Conservation (phyloP, 2,888 invertebrate species). For the Heliothis peltigera region DNA sequence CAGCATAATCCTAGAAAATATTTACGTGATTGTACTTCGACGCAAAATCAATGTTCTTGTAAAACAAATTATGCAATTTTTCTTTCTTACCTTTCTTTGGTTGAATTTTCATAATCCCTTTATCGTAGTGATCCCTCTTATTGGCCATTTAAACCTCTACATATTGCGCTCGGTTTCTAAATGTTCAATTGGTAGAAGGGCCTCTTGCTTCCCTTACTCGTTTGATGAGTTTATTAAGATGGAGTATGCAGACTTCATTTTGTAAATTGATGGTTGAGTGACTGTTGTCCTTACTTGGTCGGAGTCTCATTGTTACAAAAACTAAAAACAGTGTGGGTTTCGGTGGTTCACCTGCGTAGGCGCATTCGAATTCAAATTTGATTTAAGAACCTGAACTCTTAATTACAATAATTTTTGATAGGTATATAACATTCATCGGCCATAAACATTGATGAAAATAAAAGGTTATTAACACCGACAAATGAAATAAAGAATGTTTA, state of each 20-base stretch:
- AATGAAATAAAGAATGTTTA: constrained; percentile 26
- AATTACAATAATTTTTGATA: constrained; percentile 25
- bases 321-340: constrained; percentile 59
- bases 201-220: constrained; percentile 24
- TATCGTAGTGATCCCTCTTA: constrained; percentile 9
- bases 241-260: constrained; percentile 56
- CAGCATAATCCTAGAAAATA: constrained; percentile 50
- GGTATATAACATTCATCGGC: constrained; percentile 1
- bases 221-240: constrained; percentile 53
- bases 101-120: constrained; percentile 28
- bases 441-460: constrained; percentile 15
- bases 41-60: constrained; percentile 16
- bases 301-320: constrained; percentile 41
- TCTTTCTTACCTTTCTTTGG: constrained; percentile 20
- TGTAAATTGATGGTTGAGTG: constrained; percentile 40
- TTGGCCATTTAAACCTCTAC: constrained; percentile 1
- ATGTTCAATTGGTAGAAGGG: constrained; percentile 35
- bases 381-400: constrained; percentile 34
- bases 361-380: constrained; percentile 39
- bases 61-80: constrained; percentile 14
- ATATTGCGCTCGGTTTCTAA: constrained; percentile 14
- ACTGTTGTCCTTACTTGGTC: constrained; percentile 26
- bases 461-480: constrained; percentile 6
- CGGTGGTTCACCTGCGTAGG: constrained; percentile 69
- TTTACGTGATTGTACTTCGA: constrained; percentile 49